phyloP scores from a whole-genome alignment of 2,797 vertebrate genomes.

The Petrocephalus schoutedeni region DNA sequence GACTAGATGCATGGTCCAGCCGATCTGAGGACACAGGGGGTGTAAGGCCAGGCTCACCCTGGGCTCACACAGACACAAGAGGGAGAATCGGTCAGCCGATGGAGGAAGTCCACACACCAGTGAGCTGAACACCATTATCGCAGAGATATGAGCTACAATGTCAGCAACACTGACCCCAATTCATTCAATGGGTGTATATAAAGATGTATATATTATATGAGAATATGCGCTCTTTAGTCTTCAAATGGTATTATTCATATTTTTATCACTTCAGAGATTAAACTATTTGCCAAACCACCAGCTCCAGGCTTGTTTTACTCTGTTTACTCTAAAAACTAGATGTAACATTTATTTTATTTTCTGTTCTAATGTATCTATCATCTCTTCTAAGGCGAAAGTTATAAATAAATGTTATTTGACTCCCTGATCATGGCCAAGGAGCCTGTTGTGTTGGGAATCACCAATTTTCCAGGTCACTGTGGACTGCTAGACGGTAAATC shows the following conservation, averaged over 20 bases:
- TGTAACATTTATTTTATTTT: not conserved
- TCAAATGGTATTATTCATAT: not conserved
- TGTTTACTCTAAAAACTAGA: not conserved
- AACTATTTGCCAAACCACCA: not conserved
- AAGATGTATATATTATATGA: not conserved
- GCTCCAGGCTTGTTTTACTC: not conserved
- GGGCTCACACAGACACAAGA: not conserved
- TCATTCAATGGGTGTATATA: not conserved
- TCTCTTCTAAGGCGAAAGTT: not conserved
- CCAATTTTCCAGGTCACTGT: not conserved
- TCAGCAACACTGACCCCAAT: not conserved
- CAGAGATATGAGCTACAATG: not conserved
- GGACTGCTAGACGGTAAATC: slow-evolving; percentile 24
- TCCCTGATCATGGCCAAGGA: not conserved
- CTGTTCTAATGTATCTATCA: not conserved
- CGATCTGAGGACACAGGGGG: not conserved
- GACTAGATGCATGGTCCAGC: not conserved
- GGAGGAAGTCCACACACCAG: not conserved
- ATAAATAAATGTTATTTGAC: not conserved
- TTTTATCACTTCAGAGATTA: not conserved
- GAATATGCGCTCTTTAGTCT: not conserved
- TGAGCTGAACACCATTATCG: not conserved
- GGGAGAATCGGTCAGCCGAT: not conserved
- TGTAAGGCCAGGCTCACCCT: not conserved
- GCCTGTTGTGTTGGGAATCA: not conserved